A percentile compares a stretch with the other conserved stretches of the same genome.
phyloP scores from a whole-genome alignment of 2,888 invertebrate species.

The Drosophila neutralis region DNA sequence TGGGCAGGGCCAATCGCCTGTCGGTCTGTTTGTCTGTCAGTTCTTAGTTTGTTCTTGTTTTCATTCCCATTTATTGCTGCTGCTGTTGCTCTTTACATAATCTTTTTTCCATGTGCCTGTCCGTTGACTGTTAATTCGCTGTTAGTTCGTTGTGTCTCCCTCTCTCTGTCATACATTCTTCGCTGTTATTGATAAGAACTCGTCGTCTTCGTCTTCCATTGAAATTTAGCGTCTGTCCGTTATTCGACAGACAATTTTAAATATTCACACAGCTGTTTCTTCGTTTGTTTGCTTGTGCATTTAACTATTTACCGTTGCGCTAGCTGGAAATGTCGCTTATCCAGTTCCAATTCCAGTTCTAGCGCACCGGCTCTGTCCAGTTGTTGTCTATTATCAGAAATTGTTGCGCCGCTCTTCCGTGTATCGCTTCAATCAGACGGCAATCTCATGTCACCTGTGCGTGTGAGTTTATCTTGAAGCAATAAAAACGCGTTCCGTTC shows the following conservation, averaged over 20 bases:
- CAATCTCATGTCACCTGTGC: constrained; percentile 27
- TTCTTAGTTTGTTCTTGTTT: constrained; percentile 62
- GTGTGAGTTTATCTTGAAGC: constrained; percentile 50
- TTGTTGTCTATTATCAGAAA: constrained; percentile 50
- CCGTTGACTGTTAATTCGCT: constrained; percentile 1
- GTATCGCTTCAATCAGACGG: constrained; percentile 60
- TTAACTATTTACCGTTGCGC: constrained; percentile 62
- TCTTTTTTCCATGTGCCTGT: constrained; percentile 67
- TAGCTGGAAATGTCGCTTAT: constrained; percentile 49
- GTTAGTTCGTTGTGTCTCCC: neutral
- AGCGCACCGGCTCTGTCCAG: constrained; percentile 4
- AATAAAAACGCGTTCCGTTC: constrained; percentile 55
- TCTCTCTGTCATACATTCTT: constrained; percentile 13
- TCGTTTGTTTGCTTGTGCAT: constrained; percentile 23
- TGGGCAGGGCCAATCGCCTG: constrained; percentile 35
- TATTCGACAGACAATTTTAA: constrained; percentile 19
- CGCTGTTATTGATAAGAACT: constrained; percentile 26
- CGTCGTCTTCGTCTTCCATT: constrained; percentile 18
- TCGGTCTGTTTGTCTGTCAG: constrained; percentile 29
- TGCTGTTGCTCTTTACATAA: constrained; percentile 64
- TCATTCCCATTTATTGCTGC: constrained; percentile 22
- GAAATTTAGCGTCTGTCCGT: constrained; percentile 25
- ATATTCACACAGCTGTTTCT: constrained; percentile 37
- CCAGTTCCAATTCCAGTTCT: constrained; percentile 56
- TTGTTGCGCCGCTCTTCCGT: constrained; percentile 46